A percentile compares a stretch with the other conserved stretches of the same genome.
Conservation (phyloP, 2,888 invertebrate species). For the Polymixis lichenea region DNA sequence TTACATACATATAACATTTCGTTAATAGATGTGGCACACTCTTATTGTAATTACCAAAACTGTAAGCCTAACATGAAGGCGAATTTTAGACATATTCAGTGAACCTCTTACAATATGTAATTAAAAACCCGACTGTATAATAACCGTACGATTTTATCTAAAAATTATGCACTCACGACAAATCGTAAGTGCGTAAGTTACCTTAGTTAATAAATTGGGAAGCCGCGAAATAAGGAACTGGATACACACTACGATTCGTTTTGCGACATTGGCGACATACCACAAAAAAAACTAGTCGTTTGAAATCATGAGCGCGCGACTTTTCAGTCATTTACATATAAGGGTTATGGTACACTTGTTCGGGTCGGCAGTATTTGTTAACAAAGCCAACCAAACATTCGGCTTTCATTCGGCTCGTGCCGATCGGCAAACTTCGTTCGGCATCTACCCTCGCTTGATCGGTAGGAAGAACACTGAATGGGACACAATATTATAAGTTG, state of each 20-base stretch:
- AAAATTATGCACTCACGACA: constrained; percentile 55
- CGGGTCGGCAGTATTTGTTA: neutral
- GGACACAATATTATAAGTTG: neutral
- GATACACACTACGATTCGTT: constrained; percentile 51
- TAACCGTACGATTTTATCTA: constrained; percentile 68
- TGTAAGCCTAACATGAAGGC: constrained; percentile 79
- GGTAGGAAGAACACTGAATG: neutral
- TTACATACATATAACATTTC: neutral
- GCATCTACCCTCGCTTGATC: neutral
- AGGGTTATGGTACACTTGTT: neutral
- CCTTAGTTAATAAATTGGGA: constrained; percentile 57
- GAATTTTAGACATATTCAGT: constrained; percentile 72
- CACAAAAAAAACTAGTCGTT: neutral
- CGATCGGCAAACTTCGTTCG: too few species aligned
- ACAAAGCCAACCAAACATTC: neutral
- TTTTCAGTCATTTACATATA: too few species aligned
- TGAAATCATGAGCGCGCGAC: neutral
- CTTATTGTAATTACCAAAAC: constrained; percentile 68
- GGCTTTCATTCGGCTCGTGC: neutral
- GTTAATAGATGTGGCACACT: constrained; percentile 64
- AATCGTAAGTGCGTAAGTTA: constrained; percentile 59
- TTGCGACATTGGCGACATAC: neutral
- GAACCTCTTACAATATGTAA: constrained; percentile 59
- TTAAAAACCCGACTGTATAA: constrained; percentile 56
- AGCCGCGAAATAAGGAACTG: constrained; percentile 19